Base-by-base conservation (phyloP, 2,888 invertebrate species). In the Arge pagana region DNA sequence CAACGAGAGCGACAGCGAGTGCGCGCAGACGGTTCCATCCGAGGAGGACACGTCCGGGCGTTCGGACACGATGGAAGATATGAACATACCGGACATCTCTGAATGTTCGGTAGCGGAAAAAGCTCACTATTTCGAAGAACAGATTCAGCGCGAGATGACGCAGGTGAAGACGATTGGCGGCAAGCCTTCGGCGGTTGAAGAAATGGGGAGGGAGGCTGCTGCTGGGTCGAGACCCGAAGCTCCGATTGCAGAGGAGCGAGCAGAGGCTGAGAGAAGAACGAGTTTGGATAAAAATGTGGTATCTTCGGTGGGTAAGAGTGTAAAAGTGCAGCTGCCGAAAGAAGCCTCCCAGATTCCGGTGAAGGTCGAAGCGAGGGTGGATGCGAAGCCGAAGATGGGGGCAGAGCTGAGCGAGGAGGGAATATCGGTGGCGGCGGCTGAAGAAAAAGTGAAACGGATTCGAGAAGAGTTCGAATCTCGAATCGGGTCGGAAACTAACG, bases 41-140 rank as follows among this genome's bases (percentile, higher is more conserved):
- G 33, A 33, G 15, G n/a, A n/a, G n/a, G n/a, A n/a, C n/a, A n/a
- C n/a, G n/a, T n/a, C n/a, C n/a, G n/a, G n/a, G n/a, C n/a, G n/a
- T n/a, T n/a, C n/a, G n/a, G n/a, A n/a, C n/a, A n/a, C n/a, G n/a
- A n/a, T n/a, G n/a, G n/a, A n/a, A n/a, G n/a, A n/a, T 41, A 40
- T 66, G 4, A 67, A 68, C 37, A 57, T 74, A 15, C 73, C 72
- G 0, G 82, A 82, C 59, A 78, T 81, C 4, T 82, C 81, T n/a
- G 80, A 80, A 21, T 78, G 79, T 58, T 79, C 79, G 33, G 81
- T 82, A 1, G 79, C 80, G 52, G 77, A 81, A 35, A 80, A 82
- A 54, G 83, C 83, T 48, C 79, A 81, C 55, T 82, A 81, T 51
- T 83, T 83, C 61, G 84, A 84, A 67, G 81, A 82, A 58, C 83